Percentiles rank a stretch among this genome's conserved stretches.
phyloP scores from a whole-genome alignment of 2,113 vertebrate genomes.

The Cercocebus atys region DNA sequence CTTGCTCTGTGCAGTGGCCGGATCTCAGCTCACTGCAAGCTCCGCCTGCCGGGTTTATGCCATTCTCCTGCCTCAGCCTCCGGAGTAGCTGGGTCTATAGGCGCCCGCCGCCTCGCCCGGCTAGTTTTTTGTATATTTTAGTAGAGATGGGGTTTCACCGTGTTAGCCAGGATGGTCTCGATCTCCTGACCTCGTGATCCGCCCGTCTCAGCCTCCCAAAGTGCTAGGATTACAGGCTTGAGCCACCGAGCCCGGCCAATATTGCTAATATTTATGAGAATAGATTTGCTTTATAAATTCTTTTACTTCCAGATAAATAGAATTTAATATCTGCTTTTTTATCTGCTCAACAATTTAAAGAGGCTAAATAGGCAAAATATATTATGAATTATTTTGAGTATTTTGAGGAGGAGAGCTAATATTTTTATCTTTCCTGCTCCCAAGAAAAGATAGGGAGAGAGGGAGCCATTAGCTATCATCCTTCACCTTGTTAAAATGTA shows the following conservation, averaged over 20 bases:
- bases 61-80: no score
- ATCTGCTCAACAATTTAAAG: constrained; percentile 12
- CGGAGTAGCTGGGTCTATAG: no score
- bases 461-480: background rate
- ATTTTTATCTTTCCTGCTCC: constrained; percentile 27
- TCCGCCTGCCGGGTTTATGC: no score
- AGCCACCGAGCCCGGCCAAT: background rate
- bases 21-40: no score
- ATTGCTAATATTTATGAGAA: constrained; percentile 14
- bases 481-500: constrained; percentile 31
- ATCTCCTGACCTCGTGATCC: no score
- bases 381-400: constrained; percentile 28
- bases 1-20: no score
- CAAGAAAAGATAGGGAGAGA: background rate
- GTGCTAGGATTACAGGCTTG: no score
- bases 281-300: constrained; percentile 21
- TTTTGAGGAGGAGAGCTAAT: background rate
- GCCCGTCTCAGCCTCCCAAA: no score
- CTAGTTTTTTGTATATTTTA: no score
- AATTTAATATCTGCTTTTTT: constrained; percentile 14
- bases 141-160: no score
- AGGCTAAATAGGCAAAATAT: constrained; percentile 1
- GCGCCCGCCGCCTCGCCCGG: no score
- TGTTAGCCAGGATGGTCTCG: no score
- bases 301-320: constrained; percentile 32